Evolutionary conservation across 2,797 vertebrate genomes (phyloP), one percentile per base, ranked within the genome.

Genomic region (Bovichtus diacanthus): DNA sequence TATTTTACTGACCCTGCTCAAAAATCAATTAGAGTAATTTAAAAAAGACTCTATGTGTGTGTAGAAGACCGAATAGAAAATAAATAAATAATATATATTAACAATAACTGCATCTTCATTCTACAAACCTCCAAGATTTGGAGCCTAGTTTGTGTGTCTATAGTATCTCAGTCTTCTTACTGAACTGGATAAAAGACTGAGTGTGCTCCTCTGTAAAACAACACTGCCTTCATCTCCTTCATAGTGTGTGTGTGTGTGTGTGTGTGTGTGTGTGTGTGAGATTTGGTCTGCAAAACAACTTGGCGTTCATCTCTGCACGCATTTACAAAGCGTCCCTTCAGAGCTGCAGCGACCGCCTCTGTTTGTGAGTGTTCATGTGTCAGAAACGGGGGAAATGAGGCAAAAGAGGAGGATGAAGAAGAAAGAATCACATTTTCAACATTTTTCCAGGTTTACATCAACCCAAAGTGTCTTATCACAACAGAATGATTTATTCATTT

Each of bases 291-390:
- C 62, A 62, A 79, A 83, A 81, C 79, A 85, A 80, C 70, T 64
- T 50, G 1, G 13, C 59, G 47, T 89, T 82, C 55, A 83, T 84
- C 47, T 39, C 29, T 55, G 56, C 47, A 66, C 34, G 34, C 56
- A 18, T 55, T 62, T 46, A 90, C 90, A 90, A 90, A 88, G 89
- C 56, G 27, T 23, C 79, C 81, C 75, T 90, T 91, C 70, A 88
- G 81, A 74, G 71, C 39, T 58, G 18, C 59, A 61, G 50, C 69
- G 74, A 58, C 50, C 29, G 29, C 41, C 71, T 58, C 7, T 31
- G 25, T 21, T 39, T 55, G 25, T 61, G 25, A 76, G 44, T 62
- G 58, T 38, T 46, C 55, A 69, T 63, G 63, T 23, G 9, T 38
- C 15, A 34, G 51, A 50, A 27, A 62, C 39, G 53, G 66, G 49